phyloP scores from a whole-genome alignment of 1,140 invertebrate species.

The Ceratina australensis region DNA sequence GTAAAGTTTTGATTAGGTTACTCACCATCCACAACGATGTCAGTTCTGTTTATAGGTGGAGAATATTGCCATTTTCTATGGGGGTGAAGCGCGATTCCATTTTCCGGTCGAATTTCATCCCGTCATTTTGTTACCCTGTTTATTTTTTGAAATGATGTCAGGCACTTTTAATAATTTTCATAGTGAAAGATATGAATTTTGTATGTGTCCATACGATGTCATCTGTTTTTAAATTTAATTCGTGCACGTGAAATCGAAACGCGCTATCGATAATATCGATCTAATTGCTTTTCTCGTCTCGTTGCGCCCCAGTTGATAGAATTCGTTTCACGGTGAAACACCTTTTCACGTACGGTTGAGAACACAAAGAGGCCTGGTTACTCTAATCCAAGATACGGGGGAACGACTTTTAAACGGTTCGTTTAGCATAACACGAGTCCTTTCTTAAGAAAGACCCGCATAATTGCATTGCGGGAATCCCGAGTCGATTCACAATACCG shows the following conservation, averaged over 20 bases:
- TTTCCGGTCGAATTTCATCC: background rate
- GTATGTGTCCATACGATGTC: background rate
- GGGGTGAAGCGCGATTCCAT: background rate
- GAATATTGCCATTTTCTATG: background rate
- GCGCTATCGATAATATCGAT: conserved; percentile 16
- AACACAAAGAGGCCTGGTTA: background rate
- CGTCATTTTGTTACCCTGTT: background rate
- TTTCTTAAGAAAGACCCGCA: conserved; percentile 41
- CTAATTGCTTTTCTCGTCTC: background rate
- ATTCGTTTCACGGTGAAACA: background rate
- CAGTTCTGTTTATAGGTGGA: background rate
- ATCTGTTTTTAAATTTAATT: background rate
- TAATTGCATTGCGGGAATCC: conserved; percentile 58
- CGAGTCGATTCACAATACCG: conserved; percentile 31
- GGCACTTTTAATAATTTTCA: conserved; percentile 15
- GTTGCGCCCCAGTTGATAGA: background rate
- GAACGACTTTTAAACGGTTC: conserved; percentile 53
- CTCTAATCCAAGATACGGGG: background rate
- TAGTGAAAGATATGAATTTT: background rate
- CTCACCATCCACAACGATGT: conserved; percentile 49
- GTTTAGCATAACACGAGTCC: conserved; percentile 43
- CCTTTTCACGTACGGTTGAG: conserved; percentile 5
- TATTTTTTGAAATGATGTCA: background rate
- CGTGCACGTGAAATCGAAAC: background rate
- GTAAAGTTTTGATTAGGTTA: conserved; percentile 33